A percentile compares a stretch with the other conserved stretches of the same genome.
These are phyloP conservation scores for Microhierax caerulescens DNA, from an alignment of 2,797 vertebrate species.

Conservation along the genomic window DNA sequence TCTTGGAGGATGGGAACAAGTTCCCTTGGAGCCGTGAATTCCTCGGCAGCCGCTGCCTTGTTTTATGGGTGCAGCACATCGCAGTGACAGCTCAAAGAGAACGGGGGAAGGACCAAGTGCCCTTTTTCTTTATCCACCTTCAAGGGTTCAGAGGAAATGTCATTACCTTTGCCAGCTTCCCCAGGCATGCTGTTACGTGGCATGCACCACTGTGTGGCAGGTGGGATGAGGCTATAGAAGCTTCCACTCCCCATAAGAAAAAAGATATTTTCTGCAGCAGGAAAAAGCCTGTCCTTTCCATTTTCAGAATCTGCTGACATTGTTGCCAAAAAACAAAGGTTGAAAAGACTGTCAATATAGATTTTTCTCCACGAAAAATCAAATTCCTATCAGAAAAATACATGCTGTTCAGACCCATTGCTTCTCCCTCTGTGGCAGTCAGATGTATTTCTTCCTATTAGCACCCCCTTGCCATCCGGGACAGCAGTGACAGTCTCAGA, in stretches of 20 bases:
- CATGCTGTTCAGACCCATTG: not conserved
- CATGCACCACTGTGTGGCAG: not conserved
- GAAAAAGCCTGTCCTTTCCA: not conserved
- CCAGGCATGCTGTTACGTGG: not conserved
- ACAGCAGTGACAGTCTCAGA: not conserved
- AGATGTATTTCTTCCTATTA: not conserved
- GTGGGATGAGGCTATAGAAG: not conserved
- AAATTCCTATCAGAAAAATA: not conserved
- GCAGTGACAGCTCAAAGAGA: not conserved
- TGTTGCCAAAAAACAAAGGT: not conserved
- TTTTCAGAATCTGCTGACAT: not conserved
- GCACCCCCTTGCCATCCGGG: not conserved
- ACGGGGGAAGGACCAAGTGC: not conserved
- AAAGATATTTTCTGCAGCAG: not conserved
- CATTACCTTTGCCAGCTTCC: not conserved
- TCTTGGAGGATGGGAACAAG: not conserved
- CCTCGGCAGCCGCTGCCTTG: not conserved
- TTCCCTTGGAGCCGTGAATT: not conserved
- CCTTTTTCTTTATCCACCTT: conserved; percentile 14
- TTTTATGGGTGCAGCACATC: not conserved
- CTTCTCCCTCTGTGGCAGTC: not conserved
- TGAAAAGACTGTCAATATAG: not conserved
- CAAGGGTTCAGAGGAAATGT: not conserved
- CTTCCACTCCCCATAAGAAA: not conserved
- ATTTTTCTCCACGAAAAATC: not conserved